These are phyloP conservation scores for Toxotes chatareus DNA, from an alignment of 2,113 vertebrate genomes.

Conservation along the genomic window DNA sequence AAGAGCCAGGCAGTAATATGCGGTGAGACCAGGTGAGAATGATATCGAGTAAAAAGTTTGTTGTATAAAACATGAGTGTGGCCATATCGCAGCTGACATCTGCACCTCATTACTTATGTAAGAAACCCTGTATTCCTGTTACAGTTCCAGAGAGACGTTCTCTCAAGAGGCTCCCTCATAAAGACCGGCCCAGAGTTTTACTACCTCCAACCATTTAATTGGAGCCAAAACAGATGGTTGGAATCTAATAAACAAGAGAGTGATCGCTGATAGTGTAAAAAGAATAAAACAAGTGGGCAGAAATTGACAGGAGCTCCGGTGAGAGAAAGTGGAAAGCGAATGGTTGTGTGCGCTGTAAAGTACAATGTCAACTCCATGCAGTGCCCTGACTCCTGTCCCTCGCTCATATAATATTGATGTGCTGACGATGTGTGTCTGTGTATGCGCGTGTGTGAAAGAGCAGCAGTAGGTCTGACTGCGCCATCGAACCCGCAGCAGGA, in stretches of 20 bases:
- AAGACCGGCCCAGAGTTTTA: slow-evolving; percentile 49
- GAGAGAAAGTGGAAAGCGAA: slow-evolving; percentile 31
- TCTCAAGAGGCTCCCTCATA: slow-evolving; percentile 56
- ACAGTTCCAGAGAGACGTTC: slow-evolving; percentile 52
- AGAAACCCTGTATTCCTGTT: slow-evolving; percentile 62
- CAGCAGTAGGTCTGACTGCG: slow-evolving; percentile 42
- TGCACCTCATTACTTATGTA: slow-evolving; percentile 79
- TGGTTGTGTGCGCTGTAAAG: neutral
- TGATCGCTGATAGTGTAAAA: slow-evolving; percentile 11
- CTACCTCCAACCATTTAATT: slow-evolving; percentile 62
- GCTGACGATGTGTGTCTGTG: slow-evolving; percentile 20
- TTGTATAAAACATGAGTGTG: slow-evolving; percentile 74
- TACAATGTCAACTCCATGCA: slow-evolving; percentile 24
- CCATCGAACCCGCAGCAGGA: slow-evolving; percentile 59
- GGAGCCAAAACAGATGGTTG: slow-evolving; percentile 66
- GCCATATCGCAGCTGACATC: slow-evolving; percentile 72
- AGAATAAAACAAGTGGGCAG: slow-evolving; percentile 12
- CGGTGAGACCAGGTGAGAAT: slow-evolving; percentile 21
- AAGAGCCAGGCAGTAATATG: slow-evolving; percentile 6
- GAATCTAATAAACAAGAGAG: slow-evolving; percentile 48
- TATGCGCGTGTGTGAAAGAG: slow-evolving; percentile 21
- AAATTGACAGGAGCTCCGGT: slow-evolving; percentile 8
- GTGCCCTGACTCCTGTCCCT: slow-evolving; percentile 31
- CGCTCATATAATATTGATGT: slow-evolving; percentile 70
- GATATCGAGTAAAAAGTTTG: slow-evolving; percentile 61